These are phyloP conservation scores for Rhabdomys pumilio DNA, from an alignment of 2,797 vertebrate species.

Conservation along the genomic window DNA sequence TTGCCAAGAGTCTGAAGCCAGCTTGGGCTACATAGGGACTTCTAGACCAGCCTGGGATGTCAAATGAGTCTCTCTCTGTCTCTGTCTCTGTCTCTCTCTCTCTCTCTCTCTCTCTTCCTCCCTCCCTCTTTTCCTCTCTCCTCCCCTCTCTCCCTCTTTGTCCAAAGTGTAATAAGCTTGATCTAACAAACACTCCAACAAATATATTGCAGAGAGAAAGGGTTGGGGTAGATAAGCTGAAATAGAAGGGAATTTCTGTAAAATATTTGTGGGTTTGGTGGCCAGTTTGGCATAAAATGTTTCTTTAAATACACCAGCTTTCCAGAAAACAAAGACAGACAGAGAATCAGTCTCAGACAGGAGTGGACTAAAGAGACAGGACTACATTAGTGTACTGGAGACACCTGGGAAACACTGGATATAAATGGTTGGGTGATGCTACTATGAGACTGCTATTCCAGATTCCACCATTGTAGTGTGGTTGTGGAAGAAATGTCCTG, in stretches of 20 bases:
- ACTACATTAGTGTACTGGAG: background rate
- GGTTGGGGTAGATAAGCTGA: background rate
- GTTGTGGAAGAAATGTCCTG: background rate
- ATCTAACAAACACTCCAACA: background rate
- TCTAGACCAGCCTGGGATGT: background rate
- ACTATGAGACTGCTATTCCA: background rate
- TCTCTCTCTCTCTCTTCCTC: background rate
- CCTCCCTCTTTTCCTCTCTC: background rate
- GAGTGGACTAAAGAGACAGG: background rate
- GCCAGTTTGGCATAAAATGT: background rate
- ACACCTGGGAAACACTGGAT: background rate
- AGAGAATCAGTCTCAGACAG: background rate
- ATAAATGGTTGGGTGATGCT: background rate
- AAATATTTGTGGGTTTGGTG: background rate
- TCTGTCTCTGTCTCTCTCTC: no score
- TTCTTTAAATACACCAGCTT: background rate
- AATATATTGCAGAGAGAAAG: background rate
- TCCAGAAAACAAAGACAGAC: constrained; percentile 15
- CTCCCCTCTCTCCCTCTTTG: background rate
- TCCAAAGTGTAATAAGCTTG: background rate
- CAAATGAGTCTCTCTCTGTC: background rate
- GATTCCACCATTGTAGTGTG: background rate
- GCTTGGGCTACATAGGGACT: background rate
- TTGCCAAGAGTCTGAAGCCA: background rate
- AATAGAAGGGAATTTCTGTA: background rate